These are phyloP conservation scores for Pseudochirops cupreus DNA, from an alignment of 2,797 vertebrate genomes.

Conservation along the genomic window DNA sequence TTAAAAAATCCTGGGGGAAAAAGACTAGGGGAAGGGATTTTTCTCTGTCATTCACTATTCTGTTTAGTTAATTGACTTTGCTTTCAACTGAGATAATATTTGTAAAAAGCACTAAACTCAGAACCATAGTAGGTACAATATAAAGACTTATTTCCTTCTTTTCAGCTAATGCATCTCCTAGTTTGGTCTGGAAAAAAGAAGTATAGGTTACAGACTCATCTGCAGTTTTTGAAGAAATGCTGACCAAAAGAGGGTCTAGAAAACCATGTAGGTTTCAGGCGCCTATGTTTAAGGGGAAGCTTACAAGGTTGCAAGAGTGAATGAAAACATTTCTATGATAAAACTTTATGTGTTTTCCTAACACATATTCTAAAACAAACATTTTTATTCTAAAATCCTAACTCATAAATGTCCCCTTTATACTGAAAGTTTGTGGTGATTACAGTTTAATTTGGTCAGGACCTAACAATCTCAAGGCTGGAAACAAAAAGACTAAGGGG, in stretches of 20 bases:
- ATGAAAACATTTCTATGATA: slow-evolving; percentile 7
- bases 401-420: slow-evolving; percentile 11
- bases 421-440: slow-evolving; percentile 11
- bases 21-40: neutral
- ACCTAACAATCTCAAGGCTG: slow-evolving; percentile 27
- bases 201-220: neutral
- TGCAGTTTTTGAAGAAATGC: neutral
- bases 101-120: neutral
- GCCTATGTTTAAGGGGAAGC: neutral
- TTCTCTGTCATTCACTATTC: neutral
- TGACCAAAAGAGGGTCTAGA: neutral
- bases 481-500: neutral
- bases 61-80: neutral
- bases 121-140: neutral
- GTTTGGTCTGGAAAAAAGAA: neutral
- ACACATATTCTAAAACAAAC: neutral
- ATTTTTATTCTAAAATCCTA: slow-evolving; percentile 46
- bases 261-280: neutral
- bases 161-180: neutral
- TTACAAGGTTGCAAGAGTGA: neutral
- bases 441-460: neutral
- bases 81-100: neutral
- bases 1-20: neutral
- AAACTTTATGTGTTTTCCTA: neutral
- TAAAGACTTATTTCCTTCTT: neutral